phyloP scores from a whole-genome alignment of 37 sponge, comb jelly and placozoan genomes.

The Tethya wilhelma region DNA sequence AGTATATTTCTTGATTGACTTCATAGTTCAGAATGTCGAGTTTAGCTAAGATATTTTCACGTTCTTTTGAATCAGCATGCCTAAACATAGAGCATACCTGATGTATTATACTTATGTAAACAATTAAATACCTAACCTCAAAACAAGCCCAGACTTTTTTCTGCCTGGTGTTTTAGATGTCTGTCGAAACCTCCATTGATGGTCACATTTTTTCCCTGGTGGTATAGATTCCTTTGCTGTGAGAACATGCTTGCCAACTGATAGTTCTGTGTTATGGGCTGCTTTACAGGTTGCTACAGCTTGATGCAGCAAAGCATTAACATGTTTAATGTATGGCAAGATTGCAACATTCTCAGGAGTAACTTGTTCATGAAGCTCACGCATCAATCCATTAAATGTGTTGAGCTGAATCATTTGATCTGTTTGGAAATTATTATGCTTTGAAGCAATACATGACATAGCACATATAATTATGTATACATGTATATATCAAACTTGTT shows the following conservation, averaged over 20 bases:
- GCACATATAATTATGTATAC: no score
- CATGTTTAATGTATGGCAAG: conserved; percentile 19
- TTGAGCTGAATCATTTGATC: conserved; percentile 20
- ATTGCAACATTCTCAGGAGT: background rate
- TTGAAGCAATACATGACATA: no score
- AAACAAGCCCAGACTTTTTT: conserved; percentile 15
- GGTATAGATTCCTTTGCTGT: background rate
- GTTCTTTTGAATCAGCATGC: conserved; percentile 20
- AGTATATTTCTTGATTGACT: no score
- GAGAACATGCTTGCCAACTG: background rate
- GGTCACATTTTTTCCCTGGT: conserved; percentile 11
- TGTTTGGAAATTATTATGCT: no score
- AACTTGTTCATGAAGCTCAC: conserved; percentile 2
- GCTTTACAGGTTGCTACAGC: conserved; percentile 30
- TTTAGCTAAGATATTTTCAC: conserved; percentile 9
- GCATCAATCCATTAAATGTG: background rate
- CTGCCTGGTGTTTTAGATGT: conserved; percentile 29
- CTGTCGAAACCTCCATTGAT: conserved; percentile 18
- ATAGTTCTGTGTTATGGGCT: background rate
- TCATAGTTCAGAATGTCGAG: background rate
- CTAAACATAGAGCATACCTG: background rate
- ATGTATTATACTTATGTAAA: no score
- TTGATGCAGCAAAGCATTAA: conserved; percentile 24
- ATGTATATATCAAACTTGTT: background rate
- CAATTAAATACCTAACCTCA: background rate